Evolutionary conservation across 2,797 vertebrate species (phyloP), one percentile per base, ranked within the genome.

Genomic region (Pempheris klunzingeri): DNA sequence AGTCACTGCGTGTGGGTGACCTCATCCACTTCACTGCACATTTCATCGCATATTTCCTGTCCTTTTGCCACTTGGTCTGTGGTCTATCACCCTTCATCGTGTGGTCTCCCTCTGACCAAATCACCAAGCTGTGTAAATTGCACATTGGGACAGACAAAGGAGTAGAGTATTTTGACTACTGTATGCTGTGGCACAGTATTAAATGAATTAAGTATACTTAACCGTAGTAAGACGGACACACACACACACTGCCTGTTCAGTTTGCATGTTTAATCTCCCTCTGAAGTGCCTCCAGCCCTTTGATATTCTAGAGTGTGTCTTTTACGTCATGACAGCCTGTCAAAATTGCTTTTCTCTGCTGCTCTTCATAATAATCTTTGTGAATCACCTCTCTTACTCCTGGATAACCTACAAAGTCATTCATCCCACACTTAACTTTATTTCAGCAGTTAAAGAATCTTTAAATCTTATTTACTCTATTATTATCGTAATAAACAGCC

Each of bases 21-120:
- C 85, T 92, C 88, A 91, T 84, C 81, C 77, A 71, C 85, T 81
- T 88, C 85, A 82, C 73, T 85, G 81, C 87, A 88, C 80, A 83
- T 92, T 92, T 92, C 91, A 88, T 86, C 85, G 54, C 90, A 86
- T 88, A 92, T 92, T 92, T 92, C 87, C 90, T 87, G 87, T 89
- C 84, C 83, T 90, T 91, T 90, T 91, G 92, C 92, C 92, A 81
- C 91, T 90, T 60, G 88, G 59, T 91, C 84, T 93, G 93, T 85
- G 93, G 92, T 93, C 89, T 87, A 85, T 93, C 81, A 81, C 88
- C 84, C 91, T 92, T 93, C 92, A 93, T 92, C 87, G 74, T 90
- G 92, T 88, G 92, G 92, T 93, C 92, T 85, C 85, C 67, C 60
- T 88, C 79, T 91, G 91, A 93, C 89, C 90, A 76, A 90, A 91